These are phyloP conservation scores for Drosophila nigritarsus DNA, from an alignment of 2,888 invertebrate genomes.

Conservation along the genomic window DNA sequence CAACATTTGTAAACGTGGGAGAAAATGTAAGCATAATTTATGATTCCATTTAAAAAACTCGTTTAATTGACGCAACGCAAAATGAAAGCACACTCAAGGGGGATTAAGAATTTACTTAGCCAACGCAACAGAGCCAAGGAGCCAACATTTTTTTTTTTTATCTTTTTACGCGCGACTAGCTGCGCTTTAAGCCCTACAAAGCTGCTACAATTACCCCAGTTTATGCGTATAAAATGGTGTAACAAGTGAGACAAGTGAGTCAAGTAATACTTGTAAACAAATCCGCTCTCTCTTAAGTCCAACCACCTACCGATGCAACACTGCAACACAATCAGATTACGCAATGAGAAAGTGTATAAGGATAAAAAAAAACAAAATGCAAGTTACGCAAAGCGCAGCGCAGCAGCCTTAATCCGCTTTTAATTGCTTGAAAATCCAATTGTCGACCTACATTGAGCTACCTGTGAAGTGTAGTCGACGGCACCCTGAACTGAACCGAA, in stretches of 20 bases:
- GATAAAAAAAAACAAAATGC: constrained; percentile 25
- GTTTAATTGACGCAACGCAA: background rate
- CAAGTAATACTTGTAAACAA: constrained; percentile 28
- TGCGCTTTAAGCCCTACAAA: constrained; percentile 59
- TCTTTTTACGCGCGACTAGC: constrained; percentile 25
- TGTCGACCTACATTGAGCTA: constrained; percentile 67
- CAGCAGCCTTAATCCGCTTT: constrained; percentile 72
- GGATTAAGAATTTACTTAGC: constrained; percentile 13
- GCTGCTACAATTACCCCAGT: constrained; percentile 70
- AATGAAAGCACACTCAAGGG: background rate
- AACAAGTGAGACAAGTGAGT: constrained; percentile 55
- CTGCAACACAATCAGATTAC: constrained; percentile 70
- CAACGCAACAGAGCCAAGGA: background rate
- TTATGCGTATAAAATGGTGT: constrained; percentile 67
- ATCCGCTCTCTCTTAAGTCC: constrained; percentile 9
- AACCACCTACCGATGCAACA: constrained; percentile 13
- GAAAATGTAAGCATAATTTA: background rate
- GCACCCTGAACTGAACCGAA: background rate
- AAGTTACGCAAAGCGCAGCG: constrained; percentile 45
- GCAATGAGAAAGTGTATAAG: constrained; percentile 27
- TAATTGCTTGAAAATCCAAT: constrained; percentile 80
- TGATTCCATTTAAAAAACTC: background rate
- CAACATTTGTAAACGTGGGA: background rate
- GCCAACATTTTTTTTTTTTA: constrained; percentile 14
- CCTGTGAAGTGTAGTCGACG: constrained; percentile 22